A percentile compares a stretch with the other conserved stretches of the same genome.
phyloP scores from a whole-genome alignment of 2,888 invertebrate species.

The Zelleria hepariella region DNA sequence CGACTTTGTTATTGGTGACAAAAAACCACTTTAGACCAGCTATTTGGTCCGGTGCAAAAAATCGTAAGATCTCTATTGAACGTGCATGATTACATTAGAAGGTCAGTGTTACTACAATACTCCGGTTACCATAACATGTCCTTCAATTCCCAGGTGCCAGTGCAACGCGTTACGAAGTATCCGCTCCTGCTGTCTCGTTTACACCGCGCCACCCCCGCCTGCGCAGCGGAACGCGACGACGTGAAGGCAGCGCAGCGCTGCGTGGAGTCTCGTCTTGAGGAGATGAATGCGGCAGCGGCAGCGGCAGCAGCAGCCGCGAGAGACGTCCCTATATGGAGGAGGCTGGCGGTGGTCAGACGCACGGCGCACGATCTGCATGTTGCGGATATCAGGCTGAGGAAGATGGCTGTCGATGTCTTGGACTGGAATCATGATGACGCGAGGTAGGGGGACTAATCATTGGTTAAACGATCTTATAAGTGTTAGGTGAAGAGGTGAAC shows the following conservation, averaged over 20 bases:
- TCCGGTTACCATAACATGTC: not conserved
- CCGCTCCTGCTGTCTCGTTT: conserved; percentile 91
- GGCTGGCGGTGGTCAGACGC: conserved; percentile 84
- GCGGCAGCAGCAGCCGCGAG: conserved; percentile 92
- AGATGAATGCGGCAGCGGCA: conserved; percentile 94
- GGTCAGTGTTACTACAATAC: too few relatives aligned
- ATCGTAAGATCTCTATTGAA: too few relatives aligned
- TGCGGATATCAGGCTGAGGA: conserved; percentile 89
- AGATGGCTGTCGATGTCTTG: conserved; percentile 93
- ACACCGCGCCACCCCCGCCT: conserved; percentile 89
- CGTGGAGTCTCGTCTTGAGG: conserved; percentile 92
- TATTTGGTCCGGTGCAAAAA: too few relatives aligned
- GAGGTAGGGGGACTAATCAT: conserved; percentile 44
- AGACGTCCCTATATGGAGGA: conserved; percentile 89
- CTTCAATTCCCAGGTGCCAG: conserved; percentile 78
- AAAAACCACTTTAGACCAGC: too few relatives aligned
- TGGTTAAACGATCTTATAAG: too few relatives aligned
- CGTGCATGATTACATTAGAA: too few relatives aligned
- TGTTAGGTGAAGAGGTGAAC: too few relatives aligned
- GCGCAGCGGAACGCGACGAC: conserved; percentile 86
- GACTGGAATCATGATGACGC: conserved; percentile 97
- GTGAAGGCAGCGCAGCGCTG: conserved; percentile 91
- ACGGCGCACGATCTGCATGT: conserved; percentile 88
- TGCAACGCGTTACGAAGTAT: conserved; percentile 97
- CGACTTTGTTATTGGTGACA: too few relatives aligned